Base-by-base conservation (phyloP, 2,888 invertebrate genomes). In the Caenorhabditis doughertyi region DNA sequence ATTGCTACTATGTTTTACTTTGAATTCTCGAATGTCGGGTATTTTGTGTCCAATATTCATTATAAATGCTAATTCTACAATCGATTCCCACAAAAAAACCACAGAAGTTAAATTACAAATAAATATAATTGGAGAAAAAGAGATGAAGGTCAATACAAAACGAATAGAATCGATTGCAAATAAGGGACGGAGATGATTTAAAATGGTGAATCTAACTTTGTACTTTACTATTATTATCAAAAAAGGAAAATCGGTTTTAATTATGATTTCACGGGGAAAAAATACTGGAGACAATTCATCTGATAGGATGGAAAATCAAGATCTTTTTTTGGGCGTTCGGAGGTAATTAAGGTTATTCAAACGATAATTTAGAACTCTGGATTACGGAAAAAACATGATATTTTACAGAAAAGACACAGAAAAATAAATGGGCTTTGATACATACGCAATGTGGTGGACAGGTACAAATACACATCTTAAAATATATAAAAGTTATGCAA, bases 1-100 rank as follows among this genome's bases (percentile, higher is more conserved):
- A n/a, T n/a, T 29, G 29, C 53, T 58, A 49, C 13, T 64, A 64
- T 62, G 60, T 42, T 32, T 32, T 53, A 56, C 21, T 18, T 39
- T 58, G 44, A 77, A 77, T 77, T 77, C 77, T 77, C 77, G 60
- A 62, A 2, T 68, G 32, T 60, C 77, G 77, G 77, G 77, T 77
- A 77, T 62, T 62, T 32, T 39, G 39, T 49, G 44, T 67, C 23
- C 44, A 44, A 60, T 77, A 62, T 51, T 67, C 65, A 65, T 47
- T 25, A 76, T 60, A 27, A 67, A 67, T n/a, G 62, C 27, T 51
- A 27, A 18, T 62, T 72, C 39, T 62, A 49, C n/a, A 49, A 21
- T 58, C 60, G 49, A 71, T 71, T 71, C 13, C 11, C 16, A 21
- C 8, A 7, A 47, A 47, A 11, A 55, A 35, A 35, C 49, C 65